Percentiles rank a stretch among this genome's conserved stretches.
These are phyloP conservation scores for Oryctolagus cuniculus DNA, from an alignment of 2,113 vertebrate genomes.

Conservation along the genomic window mOryCun1.1 NC_091436.1:59026501-59027000, in stretches of 20 bases:
- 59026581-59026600: constrained; percentile 48
- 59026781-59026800: constrained; percentile 42
- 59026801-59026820: constrained; percentile 8
- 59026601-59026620: constrained; percentile 33
- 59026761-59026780: constrained; percentile 26
- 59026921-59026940: not conserved
- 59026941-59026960: not conserved
- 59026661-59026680: constrained; percentile 4
- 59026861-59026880: not conserved
- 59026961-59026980: not conserved
- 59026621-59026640: constrained; percentile 28
- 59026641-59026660: constrained; percentile 32
- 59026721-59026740: constrained; percentile 13
- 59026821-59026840: constrained; percentile 9
- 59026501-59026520: constrained; percentile 16
- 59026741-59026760: not conserved
- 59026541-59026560: constrained; percentile 45
- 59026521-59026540: constrained; percentile 26
- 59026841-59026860: not conserved
- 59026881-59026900: constrained; percentile 26
- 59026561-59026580: constrained; percentile 37
- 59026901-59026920: constrained; percentile 48
- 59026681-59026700: constrained; percentile 60
- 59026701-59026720: constrained; percentile 34
- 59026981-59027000: not conserved